Evolutionary conservation across 2,113 vertebrate genomes (phyloP).

Genomic region (Syngnathus floridae): DNA sequence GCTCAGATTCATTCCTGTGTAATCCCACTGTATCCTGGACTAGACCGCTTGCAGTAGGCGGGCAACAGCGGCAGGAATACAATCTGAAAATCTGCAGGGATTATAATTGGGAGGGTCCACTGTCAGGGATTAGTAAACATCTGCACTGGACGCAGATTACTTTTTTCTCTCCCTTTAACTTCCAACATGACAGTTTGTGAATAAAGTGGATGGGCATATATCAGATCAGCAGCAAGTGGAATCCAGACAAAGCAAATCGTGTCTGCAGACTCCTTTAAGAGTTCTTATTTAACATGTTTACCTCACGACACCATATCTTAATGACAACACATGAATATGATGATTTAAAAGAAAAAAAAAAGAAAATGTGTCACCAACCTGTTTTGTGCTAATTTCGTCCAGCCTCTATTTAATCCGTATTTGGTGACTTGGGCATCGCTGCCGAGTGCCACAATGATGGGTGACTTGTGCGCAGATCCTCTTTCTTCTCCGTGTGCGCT

Average conservation of each 20-base stretch:
- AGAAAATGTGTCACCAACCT: conserved; percentile 36
- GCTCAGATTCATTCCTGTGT: background rate
- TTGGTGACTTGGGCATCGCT: conserved; percentile 32
- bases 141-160: conserved; percentile 53
- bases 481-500: conserved; percentile 12
- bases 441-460: conserved; percentile 35
- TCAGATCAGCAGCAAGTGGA: conserved; percentile 36
- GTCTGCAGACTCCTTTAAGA: background rate
- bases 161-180: background rate
- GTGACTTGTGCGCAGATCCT: conserved; percentile 30
- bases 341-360: conserved; percentile 3
- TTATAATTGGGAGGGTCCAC: conserved; percentile 51
- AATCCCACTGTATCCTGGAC: conserved; percentile 2
- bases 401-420: conserved; percentile 52
- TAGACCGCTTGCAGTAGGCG: conserved; percentile 19
- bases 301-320: background rate
- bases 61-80: conserved; percentile 23
- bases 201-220: conserved; percentile 42
- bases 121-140: conserved; percentile 64
- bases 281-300: background rate
- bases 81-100: conserved; percentile 46
- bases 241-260: conserved; percentile 48
- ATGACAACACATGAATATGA: background rate
- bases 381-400: conserved; percentile 1
- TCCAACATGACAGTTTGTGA: conserved; percentile 42